Evolutionary conservation across 2,113 vertebrate genomes (phyloP).

Genomic region (Calypte anna): DNA sequence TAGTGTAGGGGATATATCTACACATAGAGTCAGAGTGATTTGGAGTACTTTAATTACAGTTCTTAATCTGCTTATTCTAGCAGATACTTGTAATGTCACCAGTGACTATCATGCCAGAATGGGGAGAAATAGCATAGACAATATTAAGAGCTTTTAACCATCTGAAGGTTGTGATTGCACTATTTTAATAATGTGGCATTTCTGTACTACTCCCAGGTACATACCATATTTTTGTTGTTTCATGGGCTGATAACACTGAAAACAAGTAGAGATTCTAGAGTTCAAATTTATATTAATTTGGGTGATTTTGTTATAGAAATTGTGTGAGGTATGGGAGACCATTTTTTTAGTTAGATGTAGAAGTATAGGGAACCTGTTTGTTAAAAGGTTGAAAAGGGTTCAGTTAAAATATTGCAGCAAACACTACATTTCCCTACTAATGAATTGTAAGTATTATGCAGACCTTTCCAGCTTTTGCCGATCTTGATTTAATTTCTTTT

Average conservation of each 20-base stretch:
- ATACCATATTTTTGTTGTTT: not conserved
- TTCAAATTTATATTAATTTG: not conserved
- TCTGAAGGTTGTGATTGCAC: not conserved
- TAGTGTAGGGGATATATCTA: not conserved
- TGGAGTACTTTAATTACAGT: conserved; percentile 2
- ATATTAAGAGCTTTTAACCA: not conserved
- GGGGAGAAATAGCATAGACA: not conserved
- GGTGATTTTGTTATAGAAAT: not conserved
- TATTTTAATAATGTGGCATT: not conserved
- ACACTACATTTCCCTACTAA: not conserved
- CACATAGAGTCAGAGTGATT: not conserved
- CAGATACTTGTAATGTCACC: not conserved
- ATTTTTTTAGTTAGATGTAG: not conserved
- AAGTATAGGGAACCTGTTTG: not conserved
- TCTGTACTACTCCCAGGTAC: not conserved
- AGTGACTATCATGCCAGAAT: not conserved
- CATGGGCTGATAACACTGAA: not conserved
- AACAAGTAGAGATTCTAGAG: not conserved
- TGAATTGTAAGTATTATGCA: not conserved
- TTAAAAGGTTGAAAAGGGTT: not conserved
- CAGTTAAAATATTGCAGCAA: not conserved
- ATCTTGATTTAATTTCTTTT: not conserved
- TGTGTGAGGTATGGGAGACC: not conserved
- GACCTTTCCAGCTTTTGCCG: not conserved
- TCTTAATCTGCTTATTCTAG: conserved; percentile 12